Evolutionary conservation across 2,113 vertebrate genomes (phyloP).

Genomic region (Callaeas wilsoni): DNA sequence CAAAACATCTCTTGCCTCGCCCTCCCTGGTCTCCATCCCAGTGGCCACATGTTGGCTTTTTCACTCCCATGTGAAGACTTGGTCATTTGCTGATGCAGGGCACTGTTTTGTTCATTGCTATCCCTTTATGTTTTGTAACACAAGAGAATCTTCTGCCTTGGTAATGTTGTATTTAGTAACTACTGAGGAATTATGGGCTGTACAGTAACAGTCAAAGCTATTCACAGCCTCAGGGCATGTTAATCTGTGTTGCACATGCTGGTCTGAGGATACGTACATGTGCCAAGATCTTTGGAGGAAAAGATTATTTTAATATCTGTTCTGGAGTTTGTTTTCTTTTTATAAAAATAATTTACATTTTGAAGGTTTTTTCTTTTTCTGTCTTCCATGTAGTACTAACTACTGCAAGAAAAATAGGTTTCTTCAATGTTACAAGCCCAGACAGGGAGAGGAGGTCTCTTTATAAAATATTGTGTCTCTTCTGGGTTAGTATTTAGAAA

Average conservation of each 20-base stretch:
- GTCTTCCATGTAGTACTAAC: not conserved
- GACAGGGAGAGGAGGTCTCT: not conserved
- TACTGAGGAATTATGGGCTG: not conserved
- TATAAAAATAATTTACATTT: not conserved
- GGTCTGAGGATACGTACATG: not conserved
- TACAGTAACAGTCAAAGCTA: not conserved
- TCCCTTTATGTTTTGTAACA: not conserved
- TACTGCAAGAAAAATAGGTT: not conserved
- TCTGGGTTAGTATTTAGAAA: not conserved
- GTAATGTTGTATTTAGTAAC: not conserved
- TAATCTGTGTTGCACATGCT: not conserved
- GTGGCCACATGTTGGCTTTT: fast-evolving
- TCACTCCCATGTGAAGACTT: not conserved
- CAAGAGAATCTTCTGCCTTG: not conserved
- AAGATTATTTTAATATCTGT: not conserved
- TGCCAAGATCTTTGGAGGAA: not conserved
- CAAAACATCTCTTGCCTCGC: not conserved
- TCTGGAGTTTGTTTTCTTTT: not conserved
- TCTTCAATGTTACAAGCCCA: not conserved
- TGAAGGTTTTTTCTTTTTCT: not conserved
- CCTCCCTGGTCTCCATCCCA: not conserved
- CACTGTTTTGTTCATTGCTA: not conserved
- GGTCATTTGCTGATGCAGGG: not conserved
- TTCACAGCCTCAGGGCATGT: not conserved
- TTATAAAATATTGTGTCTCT: not conserved